Evolutionary conservation across 1,140 invertebrate species (phyloP), one percentile per base, ranked within the genome.

Genomic region (Rhynchophorus ferrugineus): DNA sequence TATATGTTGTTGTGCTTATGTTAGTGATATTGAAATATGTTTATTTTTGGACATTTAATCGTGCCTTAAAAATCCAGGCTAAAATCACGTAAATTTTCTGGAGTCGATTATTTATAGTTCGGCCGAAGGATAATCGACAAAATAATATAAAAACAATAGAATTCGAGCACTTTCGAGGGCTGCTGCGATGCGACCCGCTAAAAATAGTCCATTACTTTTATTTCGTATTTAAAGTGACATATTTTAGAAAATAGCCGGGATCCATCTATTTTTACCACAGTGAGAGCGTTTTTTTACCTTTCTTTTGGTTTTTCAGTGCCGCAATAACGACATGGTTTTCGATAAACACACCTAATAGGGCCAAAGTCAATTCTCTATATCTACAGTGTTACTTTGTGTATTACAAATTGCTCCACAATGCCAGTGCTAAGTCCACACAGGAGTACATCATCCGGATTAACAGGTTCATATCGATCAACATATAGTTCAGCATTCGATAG

Each of bases 361-460:
- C 45, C 39, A 47, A 46, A 44, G 44, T 39, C 38, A 54, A 54
- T 13, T 19, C 14, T 20, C 17, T 3, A 35, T 19, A 14, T 43
- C 29, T 37, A 36, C 7, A 11, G n/a, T n/a, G n/a, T 43, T 11
- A 6, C 11, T 22, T 20, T 20, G 21, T 34, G n/a, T 6, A 3
- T 13, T 3, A 46, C 6, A 38, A 7, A 6, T 14, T 24, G 22
- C 3, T 21, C n/a, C n/a, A 54, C 37, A 53, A 79, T 79, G 77
- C 76, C 77, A 46, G 76, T 78, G 11, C 68, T 78, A n/a, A 78
- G 76, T 18, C 76, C 75, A 9, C 73, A 74, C 22, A 61, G 75
- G 34, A 68, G 66, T 24, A 64, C 63, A 13, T 68, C 69, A 45
- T 67, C 61, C 9, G 54, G 61, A 17, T 29, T 67, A 21, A 66